phyloP scores from a whole-genome alignment of 2,113 vertebrate species.

The Melanerpes formicivorus region DNA sequence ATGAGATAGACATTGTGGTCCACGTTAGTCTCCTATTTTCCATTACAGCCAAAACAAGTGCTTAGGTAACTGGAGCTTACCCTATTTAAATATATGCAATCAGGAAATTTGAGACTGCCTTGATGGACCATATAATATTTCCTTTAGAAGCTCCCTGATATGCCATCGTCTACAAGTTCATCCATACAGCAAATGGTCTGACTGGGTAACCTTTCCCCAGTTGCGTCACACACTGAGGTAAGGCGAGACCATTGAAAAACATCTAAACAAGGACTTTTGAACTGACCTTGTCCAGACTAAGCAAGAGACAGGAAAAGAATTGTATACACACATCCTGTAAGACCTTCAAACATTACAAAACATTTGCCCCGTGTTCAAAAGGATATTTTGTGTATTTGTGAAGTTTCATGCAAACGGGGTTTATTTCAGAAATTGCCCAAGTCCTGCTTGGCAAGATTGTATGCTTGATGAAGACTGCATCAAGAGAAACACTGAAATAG shows the following conservation, averaged over 20 bases:
- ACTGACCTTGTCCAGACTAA: constrained; percentile 12
- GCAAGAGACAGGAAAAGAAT: constrained; percentile 14
- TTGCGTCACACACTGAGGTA: constrained; percentile 64
- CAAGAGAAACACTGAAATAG: background rate
- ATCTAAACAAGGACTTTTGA: constrained; percentile 53
- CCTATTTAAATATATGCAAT: constrained; percentile 80
- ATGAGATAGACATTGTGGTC: constrained; percentile 64
- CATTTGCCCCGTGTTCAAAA: background rate
- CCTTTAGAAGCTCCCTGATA: constrained; percentile 78
- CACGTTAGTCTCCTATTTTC: constrained; percentile 68
- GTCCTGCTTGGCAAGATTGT: background rate
- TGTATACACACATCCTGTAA: constrained; percentile 12
- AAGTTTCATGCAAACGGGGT: background rate
- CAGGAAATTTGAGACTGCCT: constrained; percentile 79
- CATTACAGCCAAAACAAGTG: constrained; percentile 69
- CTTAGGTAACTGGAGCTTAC: constrained; percentile 76
- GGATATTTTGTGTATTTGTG: background rate
- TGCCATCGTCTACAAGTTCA: constrained; percentile 73
- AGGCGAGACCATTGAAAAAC: constrained; percentile 67
- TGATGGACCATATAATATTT: constrained; percentile 84
- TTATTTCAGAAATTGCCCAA: background rate
- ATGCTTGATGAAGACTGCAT: background rate
- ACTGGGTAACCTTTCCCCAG: constrained; percentile 68
- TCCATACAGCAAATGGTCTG: constrained; percentile 73
- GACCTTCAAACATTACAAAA: background rate